These are phyloP conservation scores for Tiaroga cobitis DNA, from an alignment of 2,797 vertebrate species.

Conservation along the genomic window DNA sequence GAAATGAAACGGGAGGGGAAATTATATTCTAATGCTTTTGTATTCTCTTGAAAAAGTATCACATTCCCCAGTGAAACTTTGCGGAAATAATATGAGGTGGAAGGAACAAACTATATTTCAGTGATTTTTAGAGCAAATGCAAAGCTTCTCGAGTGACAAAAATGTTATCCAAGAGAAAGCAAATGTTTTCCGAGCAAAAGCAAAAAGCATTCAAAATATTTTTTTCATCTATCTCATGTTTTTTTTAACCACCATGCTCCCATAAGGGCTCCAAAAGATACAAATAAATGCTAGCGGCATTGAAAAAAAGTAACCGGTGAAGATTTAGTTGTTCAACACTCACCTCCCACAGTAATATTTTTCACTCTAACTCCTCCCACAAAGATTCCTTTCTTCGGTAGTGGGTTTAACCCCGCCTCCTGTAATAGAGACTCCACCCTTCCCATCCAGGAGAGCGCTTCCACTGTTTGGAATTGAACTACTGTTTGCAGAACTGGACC, in stretches of 20 bases:
- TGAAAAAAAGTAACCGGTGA: not conserved
- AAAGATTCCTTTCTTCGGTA: constrained; percentile 63
- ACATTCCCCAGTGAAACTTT: not conserved
- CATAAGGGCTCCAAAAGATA: not conserved
- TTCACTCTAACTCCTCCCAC: constrained; percentile 72
- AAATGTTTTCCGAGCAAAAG: not conserved
- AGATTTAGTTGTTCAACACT: constrained; percentile 23
- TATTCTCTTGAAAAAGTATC: not conserved
- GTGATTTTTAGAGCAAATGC: not conserved
- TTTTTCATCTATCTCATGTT: not conserved
- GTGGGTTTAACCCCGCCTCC: constrained; percentile 67
- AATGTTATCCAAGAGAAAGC: not conserved
- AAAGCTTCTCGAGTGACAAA: not conserved
- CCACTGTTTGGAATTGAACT: constrained; percentile 74
- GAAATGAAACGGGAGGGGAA: not conserved
- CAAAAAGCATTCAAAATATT: not conserved
- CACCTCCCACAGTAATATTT: constrained; percentile 80
- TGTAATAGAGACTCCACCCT: constrained; percentile 73
- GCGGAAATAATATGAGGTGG: not conserved
- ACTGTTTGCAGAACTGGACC: constrained; percentile 79
- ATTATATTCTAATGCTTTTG: not conserved
- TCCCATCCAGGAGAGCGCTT: constrained; percentile 69
- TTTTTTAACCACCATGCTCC: not conserved
- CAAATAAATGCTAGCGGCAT: not conserved
- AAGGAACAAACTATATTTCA: not conserved